Evolutionary conservation across 2,888 invertebrate species (phyloP), one percentile per base, ranked within the genome.

Genomic region (Axea sp.): DNA sequence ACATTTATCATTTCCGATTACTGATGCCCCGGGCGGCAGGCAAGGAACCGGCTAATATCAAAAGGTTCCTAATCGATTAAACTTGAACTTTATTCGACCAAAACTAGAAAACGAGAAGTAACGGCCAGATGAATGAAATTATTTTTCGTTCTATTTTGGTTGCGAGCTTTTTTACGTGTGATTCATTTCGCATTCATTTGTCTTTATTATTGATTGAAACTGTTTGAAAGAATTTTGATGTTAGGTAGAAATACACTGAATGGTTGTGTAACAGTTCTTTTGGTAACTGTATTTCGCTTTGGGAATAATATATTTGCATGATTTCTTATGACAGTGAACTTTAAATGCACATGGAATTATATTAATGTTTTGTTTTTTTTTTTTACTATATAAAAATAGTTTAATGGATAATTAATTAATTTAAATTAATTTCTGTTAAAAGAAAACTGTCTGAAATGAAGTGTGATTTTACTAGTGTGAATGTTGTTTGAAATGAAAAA

Each of bases 51-150:
- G 30, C 17, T 15, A 28, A 30, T 39, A 45, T 55, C 55, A 41
- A 69, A 59, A 51, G 49, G 4, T 19, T 39, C 47, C 19, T 37
- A 37, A 62, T 71, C 55, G 62, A 62, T 55, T 55, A 71, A 55
- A 71, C 62, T 71, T 62, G 71, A 71, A 71, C 55, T 71, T 62
- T 64, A 49, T 41, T n/a, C 59, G 17, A 4, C n/a, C 26, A 30
- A 68, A 60, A 28, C 35, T 43, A 51, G 41, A 64, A 39, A 51
- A 62, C 12, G 17, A 8, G 19, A 35, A 53, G 22, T 51, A 43
- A 31, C 41, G 9, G 24, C 6, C 26, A n/a, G 39, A 62, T 60
- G 59, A 47, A 47, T 47, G 47, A 45, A 39, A 41, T 39, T 15
- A 41, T 14, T 62, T 31, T 31, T 31, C 15, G 19, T 28, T 26